Percentiles rank a stretch among this genome's conserved stretches.
Evolutionary conservation across 2,888 invertebrate species (phyloP).

Genomic region (Phengaris arion): DNA sequence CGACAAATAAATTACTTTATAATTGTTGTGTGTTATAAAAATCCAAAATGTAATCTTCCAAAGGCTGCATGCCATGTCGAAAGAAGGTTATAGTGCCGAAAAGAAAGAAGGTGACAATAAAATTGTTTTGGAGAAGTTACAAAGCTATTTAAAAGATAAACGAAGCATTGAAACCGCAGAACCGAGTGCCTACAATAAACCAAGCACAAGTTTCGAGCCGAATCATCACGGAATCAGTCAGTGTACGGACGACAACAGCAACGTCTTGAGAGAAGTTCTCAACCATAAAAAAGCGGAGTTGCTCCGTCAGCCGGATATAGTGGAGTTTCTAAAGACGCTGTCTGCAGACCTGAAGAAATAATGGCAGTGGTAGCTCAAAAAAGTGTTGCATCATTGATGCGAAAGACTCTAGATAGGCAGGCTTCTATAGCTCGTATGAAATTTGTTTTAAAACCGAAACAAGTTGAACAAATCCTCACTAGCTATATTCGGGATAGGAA

Average conservation of each 20-base stretch:
- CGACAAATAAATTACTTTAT: not conserved
- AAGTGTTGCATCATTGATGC: slow-evolving; percentile 68
- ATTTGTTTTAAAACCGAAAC: slow-evolving; percentile 64
- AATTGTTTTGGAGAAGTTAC: slow-evolving; percentile 72
- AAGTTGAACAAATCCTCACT: slow-evolving; percentile 68
- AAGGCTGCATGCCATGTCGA: slow-evolving; percentile 59
- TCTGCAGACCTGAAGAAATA: slow-evolving; percentile 67
- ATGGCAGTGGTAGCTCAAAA: slow-evolving; percentile 69
- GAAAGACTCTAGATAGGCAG: slow-evolving; percentile 65
- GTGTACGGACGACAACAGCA: slow-evolving; percentile 61
- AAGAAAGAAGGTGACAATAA: slow-evolving; percentile 74
- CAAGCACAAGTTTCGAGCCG: slow-evolving; percentile 65
- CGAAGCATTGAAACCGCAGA: slow-evolving; percentile 60
- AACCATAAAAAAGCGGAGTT: slow-evolving; percentile 73
- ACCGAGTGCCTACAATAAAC: slow-evolving; percentile 56
- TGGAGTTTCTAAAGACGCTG: slow-evolving; percentile 64
- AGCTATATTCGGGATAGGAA: slow-evolving; percentile 61
- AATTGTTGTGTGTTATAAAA: not conserved
- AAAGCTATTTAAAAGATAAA: slow-evolving; percentile 73
- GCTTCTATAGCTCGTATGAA: slow-evolving; percentile 61
- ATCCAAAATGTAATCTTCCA: slow-evolving; percentile 26
- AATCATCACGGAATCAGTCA: slow-evolving; percentile 45
- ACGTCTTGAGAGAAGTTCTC: slow-evolving; percentile 67
- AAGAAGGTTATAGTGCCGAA: slow-evolving; percentile 74
- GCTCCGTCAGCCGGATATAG: slow-evolving; percentile 70